Evolutionary conservation across 2,113 vertebrate species (phyloP).

Genomic region (Myrmophylax atrothorax): DNA sequence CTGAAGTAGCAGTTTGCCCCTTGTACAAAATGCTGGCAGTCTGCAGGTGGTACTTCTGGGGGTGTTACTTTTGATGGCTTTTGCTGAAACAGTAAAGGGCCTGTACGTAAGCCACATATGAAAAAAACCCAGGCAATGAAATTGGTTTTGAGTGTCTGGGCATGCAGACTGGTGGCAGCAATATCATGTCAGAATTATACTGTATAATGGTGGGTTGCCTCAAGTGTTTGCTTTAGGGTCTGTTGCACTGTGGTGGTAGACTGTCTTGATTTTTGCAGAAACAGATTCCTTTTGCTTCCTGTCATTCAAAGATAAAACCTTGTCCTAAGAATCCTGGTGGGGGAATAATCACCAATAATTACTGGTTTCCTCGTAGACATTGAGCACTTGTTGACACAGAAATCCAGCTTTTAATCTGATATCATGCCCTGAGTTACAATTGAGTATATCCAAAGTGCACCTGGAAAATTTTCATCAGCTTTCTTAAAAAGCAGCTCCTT

Average conservation of each 20-base stretch:
- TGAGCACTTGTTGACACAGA: background rate
- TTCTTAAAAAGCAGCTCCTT: background rate
- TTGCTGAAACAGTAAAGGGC: background rate
- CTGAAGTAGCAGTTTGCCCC: background rate
- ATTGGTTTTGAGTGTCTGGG: background rate
- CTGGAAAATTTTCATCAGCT: background rate
- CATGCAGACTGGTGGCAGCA: background rate
- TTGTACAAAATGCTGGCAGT: background rate
- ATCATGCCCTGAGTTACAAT: background rate
- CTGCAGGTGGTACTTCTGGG: background rate
- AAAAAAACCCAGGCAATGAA: background rate
- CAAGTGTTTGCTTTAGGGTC: background rate
- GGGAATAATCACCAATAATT: background rate
- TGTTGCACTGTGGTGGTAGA: background rate
- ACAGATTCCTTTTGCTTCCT: background rate
- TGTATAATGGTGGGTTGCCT: background rate
- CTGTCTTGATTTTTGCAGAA: background rate
- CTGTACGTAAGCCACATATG: background rate
- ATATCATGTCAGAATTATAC: background rate
- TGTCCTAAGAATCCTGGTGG: rapidly evolving
- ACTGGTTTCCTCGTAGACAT: background rate
- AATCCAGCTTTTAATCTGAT: background rate
- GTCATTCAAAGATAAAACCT: background rate
- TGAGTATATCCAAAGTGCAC: background rate
- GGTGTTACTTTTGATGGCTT: background rate